These are phyloP conservation scores for Pluvialis apricaria DNA, from an alignment of 2,113 vertebrate species.

Conservation along the genomic window DNA sequence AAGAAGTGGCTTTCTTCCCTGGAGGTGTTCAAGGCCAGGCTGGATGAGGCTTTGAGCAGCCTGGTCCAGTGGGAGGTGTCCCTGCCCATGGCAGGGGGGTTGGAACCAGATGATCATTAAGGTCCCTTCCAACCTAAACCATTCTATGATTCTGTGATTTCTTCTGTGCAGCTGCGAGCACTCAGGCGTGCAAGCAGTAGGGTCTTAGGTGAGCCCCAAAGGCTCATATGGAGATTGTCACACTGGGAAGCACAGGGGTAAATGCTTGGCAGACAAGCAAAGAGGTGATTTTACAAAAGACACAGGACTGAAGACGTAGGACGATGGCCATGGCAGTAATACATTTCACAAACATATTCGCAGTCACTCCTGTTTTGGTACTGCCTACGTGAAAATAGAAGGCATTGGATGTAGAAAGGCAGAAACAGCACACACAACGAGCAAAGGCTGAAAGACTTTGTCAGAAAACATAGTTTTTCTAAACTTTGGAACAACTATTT, in stretches of 20 bases:
- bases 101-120: too few species aligned
- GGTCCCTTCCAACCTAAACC: too few species aligned
- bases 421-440: background rate
- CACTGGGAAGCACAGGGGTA: background rate
- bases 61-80: too few species aligned
- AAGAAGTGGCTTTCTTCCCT: background rate
- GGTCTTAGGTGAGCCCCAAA: background rate
- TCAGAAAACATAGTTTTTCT: background rate
- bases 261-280: background rate
- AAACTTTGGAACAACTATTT: background rate
- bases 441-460: background rate
- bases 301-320: background rate
- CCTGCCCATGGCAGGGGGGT: too few species aligned
- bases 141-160: background rate
- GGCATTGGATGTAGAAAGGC: background rate
- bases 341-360: background rate
- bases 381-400: background rate
- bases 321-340: rapidly evolving
- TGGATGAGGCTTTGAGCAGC: too few species aligned
- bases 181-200: rapidly evolving
- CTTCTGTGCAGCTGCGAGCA: background rate
- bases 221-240: rapidly evolving
- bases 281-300: background rate
- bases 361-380: rapidly evolving
- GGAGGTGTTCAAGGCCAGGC: too few species aligned